Percentiles rank a stretch among this genome's conserved stretches.
phyloP scores from a whole-genome alignment of 2,888 invertebrate genomes.

The Cheilosia impressa region DNA sequence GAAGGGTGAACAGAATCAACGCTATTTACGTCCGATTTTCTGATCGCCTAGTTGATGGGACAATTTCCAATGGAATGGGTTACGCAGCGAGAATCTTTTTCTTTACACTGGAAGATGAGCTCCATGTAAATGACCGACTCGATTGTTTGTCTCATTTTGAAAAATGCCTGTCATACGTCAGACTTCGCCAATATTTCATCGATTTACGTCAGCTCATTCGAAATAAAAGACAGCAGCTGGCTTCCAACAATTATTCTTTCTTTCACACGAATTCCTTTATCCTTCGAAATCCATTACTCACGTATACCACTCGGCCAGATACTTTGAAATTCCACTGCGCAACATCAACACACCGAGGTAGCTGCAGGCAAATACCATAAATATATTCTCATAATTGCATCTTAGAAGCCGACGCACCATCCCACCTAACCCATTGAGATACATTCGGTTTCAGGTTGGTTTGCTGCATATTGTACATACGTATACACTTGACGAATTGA shows the following conservation, averaged over 20 bases:
- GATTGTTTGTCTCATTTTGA: neutral
- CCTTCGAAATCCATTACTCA: conserved; percentile 57
- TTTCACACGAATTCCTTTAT: conserved; percentile 12
- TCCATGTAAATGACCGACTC: too few species aligned
- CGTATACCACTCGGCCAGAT: conserved; percentile 5
- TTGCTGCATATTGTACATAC: neutral
- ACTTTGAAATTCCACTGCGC: conserved; percentile 33
- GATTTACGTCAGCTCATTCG: conserved; percentile 7
- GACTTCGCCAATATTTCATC: neutral
- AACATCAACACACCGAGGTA: conserved; percentile 38
- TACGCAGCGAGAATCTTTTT: too few species aligned
- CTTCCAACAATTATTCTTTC: conserved; percentile 8
- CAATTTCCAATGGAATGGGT: too few species aligned
- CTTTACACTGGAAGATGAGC: too few species aligned
- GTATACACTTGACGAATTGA: conserved; percentile 66
- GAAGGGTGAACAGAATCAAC: too few species aligned
- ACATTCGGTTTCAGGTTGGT: conserved; percentile 30
- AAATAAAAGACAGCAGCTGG: conserved; percentile 21
- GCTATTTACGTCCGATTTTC: too few species aligned
- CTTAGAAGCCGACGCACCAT: conserved; percentile 42
- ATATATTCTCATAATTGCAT: conserved; percentile 69
- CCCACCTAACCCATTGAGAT: conserved; percentile 62
- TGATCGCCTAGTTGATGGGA: too few species aligned
- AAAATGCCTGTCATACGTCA: conserved; percentile 1
- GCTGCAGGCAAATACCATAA: conserved; percentile 67